A percentile compares a stretch with the other conserved stretches of the same genome.
These are phyloP conservation scores for Hirtodrosophila duncani DNA, from an alignment of 2,888 invertebrate species.

Conservation along the genomic window DNA sequence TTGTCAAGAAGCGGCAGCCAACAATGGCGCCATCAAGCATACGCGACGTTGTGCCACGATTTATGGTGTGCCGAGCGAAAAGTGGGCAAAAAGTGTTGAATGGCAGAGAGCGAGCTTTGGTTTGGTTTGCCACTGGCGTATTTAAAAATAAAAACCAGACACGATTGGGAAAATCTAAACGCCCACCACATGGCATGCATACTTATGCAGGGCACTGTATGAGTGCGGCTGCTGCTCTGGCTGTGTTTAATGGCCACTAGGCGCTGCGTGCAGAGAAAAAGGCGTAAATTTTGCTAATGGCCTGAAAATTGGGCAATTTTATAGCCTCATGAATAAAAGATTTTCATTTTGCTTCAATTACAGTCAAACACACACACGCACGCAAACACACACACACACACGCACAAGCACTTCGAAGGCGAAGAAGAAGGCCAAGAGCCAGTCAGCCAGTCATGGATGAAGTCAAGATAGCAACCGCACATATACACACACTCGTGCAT, in stretches of 20 bases:
- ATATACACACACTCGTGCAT: slow-evolving; percentile 18
- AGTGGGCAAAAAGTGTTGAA: slow-evolving; percentile 25
- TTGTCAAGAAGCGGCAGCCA: slow-evolving; percentile 36
- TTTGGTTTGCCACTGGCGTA: too few relatives aligned
- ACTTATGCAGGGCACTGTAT: slow-evolving; percentile 69
- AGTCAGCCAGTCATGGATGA: slow-evolving; percentile 52
- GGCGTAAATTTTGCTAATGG: slow-evolving; percentile 78
- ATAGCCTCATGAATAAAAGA: slow-evolving; percentile 78
- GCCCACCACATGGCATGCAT: slow-evolving; percentile 52
- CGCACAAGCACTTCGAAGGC: slow-evolving; percentile 18
- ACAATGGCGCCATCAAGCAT: slow-evolving; percentile 44
- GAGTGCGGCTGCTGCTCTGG: background rate
- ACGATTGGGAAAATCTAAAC: slow-evolving; percentile 58
- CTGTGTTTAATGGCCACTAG: slow-evolving; percentile 65
- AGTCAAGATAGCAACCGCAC: slow-evolving; percentile 59
- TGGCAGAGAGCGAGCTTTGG: slow-evolving; percentile 7
- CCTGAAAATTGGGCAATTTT: slow-evolving; percentile 78
- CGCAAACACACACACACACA: slow-evolving; percentile 18
- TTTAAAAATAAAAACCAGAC: slow-evolving; percentile 47
- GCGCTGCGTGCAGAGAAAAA: slow-evolving; percentile 70
- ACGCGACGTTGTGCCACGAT: slow-evolving; percentile 35
- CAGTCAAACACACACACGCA: slow-evolving; percentile 57
- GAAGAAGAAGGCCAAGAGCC: slow-evolving; percentile 30
- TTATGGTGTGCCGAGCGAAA: slow-evolving; percentile 26
- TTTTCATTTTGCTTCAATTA: slow-evolving; percentile 74